Evolutionary conservation across 2,797 vertebrate species (phyloP).

Genomic region (Argyrosomus regius): DNA sequence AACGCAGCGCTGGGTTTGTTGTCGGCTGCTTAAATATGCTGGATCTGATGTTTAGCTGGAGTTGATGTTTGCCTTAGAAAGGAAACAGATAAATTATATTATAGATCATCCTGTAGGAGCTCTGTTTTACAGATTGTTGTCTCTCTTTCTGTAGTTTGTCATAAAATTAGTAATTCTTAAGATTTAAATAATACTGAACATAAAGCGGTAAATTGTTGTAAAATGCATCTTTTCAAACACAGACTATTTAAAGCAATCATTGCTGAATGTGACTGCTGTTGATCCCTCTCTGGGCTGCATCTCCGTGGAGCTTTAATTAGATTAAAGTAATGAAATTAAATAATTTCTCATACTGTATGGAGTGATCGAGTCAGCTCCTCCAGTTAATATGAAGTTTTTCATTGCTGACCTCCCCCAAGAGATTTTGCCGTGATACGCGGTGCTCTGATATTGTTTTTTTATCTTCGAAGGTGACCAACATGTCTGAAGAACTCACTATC

Average conservation of each 20-base stretch:
- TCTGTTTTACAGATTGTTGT: background rate
- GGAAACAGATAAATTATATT: conserved; percentile 34
- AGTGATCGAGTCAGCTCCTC: conserved; percentile 47
- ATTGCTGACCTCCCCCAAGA: conserved; percentile 13
- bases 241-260: background rate
- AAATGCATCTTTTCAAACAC: conserved; percentile 9
- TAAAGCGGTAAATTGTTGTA: background rate
- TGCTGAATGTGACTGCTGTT: conserved; percentile 22
- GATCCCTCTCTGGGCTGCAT: conserved; percentile 22
- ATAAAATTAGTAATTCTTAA: background rate
- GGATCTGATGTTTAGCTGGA: background rate
- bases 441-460: conserved; percentile 1
- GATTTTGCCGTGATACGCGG: conserved; percentile 12
- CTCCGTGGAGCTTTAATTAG: conserved; percentile 64
- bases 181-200: background rate
- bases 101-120: conserved; percentile 2
- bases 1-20: background rate
- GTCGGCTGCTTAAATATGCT: background rate
- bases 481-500: conserved; percentile 95
- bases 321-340: conserved; percentile 73
- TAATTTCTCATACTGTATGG: conserved; percentile 43
- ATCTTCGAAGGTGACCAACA: conserved; percentile 92
- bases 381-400: conserved; percentile 58
- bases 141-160: background rate
- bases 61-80: conserved; percentile 14